Base-by-base conservation (phyloP, 2,888 invertebrate genomes). In the Macaria liturata region DNA sequence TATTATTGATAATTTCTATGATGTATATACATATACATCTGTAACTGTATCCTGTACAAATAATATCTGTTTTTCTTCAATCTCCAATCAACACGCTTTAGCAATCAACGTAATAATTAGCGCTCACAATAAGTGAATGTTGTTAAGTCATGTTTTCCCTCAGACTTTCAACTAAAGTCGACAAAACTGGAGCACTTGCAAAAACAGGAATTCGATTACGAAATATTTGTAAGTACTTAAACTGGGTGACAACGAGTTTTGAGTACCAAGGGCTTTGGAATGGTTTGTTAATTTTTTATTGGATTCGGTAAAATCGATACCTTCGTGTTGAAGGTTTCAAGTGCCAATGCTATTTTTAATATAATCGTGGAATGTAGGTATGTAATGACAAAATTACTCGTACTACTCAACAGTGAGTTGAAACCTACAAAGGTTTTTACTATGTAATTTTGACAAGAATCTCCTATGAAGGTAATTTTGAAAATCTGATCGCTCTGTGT, bases 181-280 rank as follows among this genome's bases (percentile, higher is more conserved):
- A 49, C 57, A 54, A 57, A 65, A 66, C 66, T 70, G 62, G 67
- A 68, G 64, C 65, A 65, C 32, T 62, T 54, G 61, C 67, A 66
- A 66, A 72, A 66, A 70, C 68, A 73, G 71, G 72, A 72, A 72
- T 73, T 65, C 32, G 37, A 60, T 80, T 80, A 65, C 69, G 74
- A 70, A 72, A 78, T 60, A 60, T 54, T 47, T 50, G 58, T 67
- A 64, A 48, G 45, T 32, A 57, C 58, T 55, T 56, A 52, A 74
- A 69, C 64, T 68, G 70, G 69, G 71, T 70, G 74, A 75, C 69
- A 69, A 65, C 62, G 68, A 45, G 57, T 66, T 65, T 64, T 71
- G 68, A 75, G 76, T 20, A 71, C 62, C 73, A 77, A 78, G 74
- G 77, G 74, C 74, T 74, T 72, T 66, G 46, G 62, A 67, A 58